phyloP scores from a whole-genome alignment of 2,888 invertebrate genomes.

The Acanthosepion esculentum region DNA sequence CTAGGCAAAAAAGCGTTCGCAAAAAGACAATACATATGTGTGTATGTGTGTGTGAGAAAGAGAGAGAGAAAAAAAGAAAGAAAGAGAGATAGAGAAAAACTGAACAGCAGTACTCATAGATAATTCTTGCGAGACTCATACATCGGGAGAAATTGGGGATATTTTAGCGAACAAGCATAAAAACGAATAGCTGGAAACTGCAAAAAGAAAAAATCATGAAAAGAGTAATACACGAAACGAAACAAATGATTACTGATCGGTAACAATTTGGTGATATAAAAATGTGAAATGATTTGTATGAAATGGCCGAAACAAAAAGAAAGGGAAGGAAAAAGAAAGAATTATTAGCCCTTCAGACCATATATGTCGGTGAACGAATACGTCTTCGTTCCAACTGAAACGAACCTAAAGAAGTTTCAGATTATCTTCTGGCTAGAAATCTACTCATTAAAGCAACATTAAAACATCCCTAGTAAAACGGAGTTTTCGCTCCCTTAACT shows the following conservation, averaged over 20 bases:
- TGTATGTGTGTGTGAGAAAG: not conserved
- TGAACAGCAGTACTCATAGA: not conserved
- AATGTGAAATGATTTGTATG: constrained; percentile 23
- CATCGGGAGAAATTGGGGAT: not conserved
- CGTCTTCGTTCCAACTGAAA: not conserved
- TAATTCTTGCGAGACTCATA: not conserved
- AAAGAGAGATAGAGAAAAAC: not conserved
- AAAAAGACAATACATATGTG: not conserved
- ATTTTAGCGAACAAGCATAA: not conserved
- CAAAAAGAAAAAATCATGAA: not conserved
- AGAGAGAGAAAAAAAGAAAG: not conserved
- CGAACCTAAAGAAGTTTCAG: not conserved
- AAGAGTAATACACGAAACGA: not conserved
- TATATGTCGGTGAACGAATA: not conserved
- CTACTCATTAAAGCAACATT: not conserved
- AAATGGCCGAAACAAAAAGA: constrained; percentile 21
- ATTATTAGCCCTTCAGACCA: not conserved
- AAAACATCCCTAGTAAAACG: constrained; percentile 5
- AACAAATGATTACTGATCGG: constrained; percentile 33
- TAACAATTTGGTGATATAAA: constrained; percentile 33
- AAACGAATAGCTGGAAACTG: not conserved
- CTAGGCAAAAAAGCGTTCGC: not conserved
- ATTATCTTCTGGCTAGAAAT: not conserved
- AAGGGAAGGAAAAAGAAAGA: not conserved
- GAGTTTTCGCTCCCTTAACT: constrained; percentile 33